Base-by-base conservation (phyloP, 2,888 invertebrate species). In the Metopia argyrocephala region DNA sequence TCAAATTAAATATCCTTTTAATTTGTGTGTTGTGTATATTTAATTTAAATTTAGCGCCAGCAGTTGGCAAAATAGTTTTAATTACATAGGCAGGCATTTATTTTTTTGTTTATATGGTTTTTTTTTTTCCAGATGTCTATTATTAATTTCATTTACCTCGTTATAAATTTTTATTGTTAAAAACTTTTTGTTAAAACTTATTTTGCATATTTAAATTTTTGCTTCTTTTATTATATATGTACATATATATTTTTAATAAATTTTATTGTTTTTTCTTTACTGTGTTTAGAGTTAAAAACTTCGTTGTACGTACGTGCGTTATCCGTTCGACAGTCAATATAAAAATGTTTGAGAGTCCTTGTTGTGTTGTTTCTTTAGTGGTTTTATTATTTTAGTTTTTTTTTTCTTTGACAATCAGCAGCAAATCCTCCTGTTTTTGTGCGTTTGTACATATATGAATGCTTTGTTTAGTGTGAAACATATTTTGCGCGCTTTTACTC, bases 341-440 rank as follows among this genome's bases (percentile, higher is more conserved):
- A 82, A 82, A 84, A 84, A 79, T 85, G 84, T 81, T 82, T 83
- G 84, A 82, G 83, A 84, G 83, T 85, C 84, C 84, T 84, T 84
- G 76, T 79, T 64, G 46, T 71, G 73, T 65, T 65, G 68, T 71
- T 27, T 71, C 78, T 74, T 69, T 69, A 66, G 75, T 76, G 80
- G 79, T 70, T 73, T 73, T 68, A 76, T 56, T 73, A 68, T 69
- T 79, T 54, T 69, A 71, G 57, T 25, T 70, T 45, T 25, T 31
- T 61, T 59, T 69, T 68, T 69, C 59, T 69, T 23, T 64, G 76
- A 76, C 69, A 76, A 64, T 54, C 69, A 71, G 12, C 38, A 66
- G 70, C 46, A 25, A 21, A 25, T 71, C 50, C 73, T 74, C 73
- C 69, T 79, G 61, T 62, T 79, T 50, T 38, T 69, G 25, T 68